Percentiles rank a stretch among this genome's conserved stretches.
Evolutionary conservation across 2,888 invertebrate species (phyloP).

Genomic region (Therioaphis trifolii): DNA sequence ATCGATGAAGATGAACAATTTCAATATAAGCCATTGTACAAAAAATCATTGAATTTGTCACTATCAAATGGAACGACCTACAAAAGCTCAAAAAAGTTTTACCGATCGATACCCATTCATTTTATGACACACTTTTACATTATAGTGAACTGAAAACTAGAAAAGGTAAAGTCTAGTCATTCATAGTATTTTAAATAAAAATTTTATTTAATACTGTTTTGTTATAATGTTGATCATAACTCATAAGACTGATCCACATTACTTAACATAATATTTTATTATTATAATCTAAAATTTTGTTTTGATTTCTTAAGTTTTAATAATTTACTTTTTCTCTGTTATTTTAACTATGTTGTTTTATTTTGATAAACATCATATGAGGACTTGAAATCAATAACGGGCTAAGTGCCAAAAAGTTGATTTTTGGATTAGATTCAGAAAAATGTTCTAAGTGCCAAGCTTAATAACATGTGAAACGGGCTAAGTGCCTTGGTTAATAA

Average conservation of each 20-base stretch:
- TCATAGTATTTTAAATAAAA: not conserved
- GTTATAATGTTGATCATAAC: conserved; percentile 15
- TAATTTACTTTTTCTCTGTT: conserved; percentile 1
- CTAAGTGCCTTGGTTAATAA: conserved; percentile 36
- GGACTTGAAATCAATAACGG: conserved; percentile 45
- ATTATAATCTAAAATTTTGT: not conserved
- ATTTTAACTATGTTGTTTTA: not conserved
- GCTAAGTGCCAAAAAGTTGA: not conserved
- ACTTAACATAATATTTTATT: not conserved
- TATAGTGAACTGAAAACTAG: not conserved
- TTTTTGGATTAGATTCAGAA: conserved; percentile 43
- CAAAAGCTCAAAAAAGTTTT: conserved; percentile 9
- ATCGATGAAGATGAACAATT: not conserved
- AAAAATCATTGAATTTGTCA: not conserved
- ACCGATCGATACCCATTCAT: conserved; percentile 1
- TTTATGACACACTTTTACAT: not conserved
- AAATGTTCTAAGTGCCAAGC: conserved; percentile 39
- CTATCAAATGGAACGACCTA: not conserved
- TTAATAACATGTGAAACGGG: conserved; percentile 43
- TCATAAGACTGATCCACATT: not conserved
- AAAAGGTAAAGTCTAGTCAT: conserved; percentile 19
- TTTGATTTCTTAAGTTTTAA: conserved; percentile 6
- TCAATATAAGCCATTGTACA: conserved; percentile 5
- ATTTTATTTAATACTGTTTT: not conserved
- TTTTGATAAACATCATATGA: not conserved